Percentiles rank a stretch among this genome's conserved stretches.
Evolutionary conservation across 2,888 invertebrate species (phyloP).

Genomic region (Erebia palarica): DNA sequence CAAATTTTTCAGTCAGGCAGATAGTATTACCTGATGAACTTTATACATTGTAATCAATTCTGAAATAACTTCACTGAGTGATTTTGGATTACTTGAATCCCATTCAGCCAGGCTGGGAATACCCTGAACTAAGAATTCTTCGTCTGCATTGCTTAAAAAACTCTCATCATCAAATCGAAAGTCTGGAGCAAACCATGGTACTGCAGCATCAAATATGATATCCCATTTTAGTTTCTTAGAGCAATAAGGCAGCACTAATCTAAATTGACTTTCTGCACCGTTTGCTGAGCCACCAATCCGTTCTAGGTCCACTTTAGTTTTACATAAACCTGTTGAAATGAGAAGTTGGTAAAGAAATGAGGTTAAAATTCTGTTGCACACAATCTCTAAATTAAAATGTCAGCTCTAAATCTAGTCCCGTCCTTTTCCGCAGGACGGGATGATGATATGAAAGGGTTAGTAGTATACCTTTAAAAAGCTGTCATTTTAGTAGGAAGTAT

Average conservation of each 20-base stretch:
- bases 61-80: conserved; percentile 83
- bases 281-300: conserved; percentile 60
- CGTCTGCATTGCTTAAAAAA: conserved; percentile 84
- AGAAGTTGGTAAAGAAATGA: background rate
- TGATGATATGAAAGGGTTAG: too few relatives aligned
- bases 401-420: too few relatives aligned
- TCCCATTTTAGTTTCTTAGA: conserved; percentile 86
- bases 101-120: conserved; percentile 85
- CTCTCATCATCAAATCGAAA: conserved; percentile 87
- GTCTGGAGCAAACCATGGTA: conserved; percentile 87
- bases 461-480: too few relatives aligned
- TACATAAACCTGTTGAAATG: conserved; percentile 63
- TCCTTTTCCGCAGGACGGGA: too few relatives aligned
- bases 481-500: too few relatives aligned
- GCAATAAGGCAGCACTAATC: conserved; percentile 86
- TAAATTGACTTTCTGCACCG: conserved; percentile 80
- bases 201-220: conserved; percentile 84
- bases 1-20: too few relatives aligned
- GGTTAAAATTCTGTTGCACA: too few relatives aligned
- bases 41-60: conserved; percentile 85
- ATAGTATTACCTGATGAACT: conserved; percentile 80
- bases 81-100: conserved; percentile 83
- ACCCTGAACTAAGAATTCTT: conserved; percentile 74
- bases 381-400: too few relatives aligned
- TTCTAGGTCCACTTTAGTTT: conserved; percentile 75